These are phyloP conservation scores for Rhinatrema bivittatum DNA, from an alignment of 2,797 vertebrate genomes.

Conservation along the genomic window DNA sequence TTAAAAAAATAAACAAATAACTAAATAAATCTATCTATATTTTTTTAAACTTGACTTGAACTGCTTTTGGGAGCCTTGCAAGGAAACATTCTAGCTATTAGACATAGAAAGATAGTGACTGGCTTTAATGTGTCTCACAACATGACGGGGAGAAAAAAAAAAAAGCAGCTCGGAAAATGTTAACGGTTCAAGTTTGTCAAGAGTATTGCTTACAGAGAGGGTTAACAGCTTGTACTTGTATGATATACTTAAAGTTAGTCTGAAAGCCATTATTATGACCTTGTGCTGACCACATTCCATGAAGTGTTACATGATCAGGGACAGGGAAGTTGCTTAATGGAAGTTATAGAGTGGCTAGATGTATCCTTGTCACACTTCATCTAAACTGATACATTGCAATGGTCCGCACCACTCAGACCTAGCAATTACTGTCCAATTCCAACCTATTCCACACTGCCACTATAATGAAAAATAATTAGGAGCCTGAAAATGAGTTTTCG, in stretches of 20 bases:
- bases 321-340: slow-evolving; percentile 88
- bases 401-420: slow-evolving; percentile 76
- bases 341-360: slow-evolving; percentile 77
- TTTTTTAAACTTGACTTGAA: too few relatives aligned
- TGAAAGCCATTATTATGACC: slow-evolving; percentile 74
- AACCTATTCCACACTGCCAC: slow-evolving; percentile 86
- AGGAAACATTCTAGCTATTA: too few relatives aligned
- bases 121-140: too few relatives aligned
- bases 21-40: too few relatives aligned
- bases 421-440: slow-evolving; percentile 97
- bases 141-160: too few relatives aligned
- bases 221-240: slow-evolving; percentile 64
- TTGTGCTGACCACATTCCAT: slow-evolving; percentile 77
- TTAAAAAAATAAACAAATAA: too few relatives aligned
- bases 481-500: slow-evolving; percentile 97
- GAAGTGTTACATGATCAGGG: slow-evolving; percentile 77
- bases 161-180: too few relatives aligned
- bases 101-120: too few relatives aligned
- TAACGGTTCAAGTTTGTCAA: too few relatives aligned
- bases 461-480: slow-evolving; percentile 99
- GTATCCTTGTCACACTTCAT: slow-evolving; percentile 97
- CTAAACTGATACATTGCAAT: slow-evolving; percentile 87
- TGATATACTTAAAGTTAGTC: slow-evolving; percentile 60
- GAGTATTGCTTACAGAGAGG: too few relatives aligned
- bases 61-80: too few relatives aligned